A percentile compares a stretch with the other conserved stretches of the same genome.
phyloP scores from a whole-genome alignment of 2,888 invertebrate species.

The Tanytarsus gracilentus region DNA sequence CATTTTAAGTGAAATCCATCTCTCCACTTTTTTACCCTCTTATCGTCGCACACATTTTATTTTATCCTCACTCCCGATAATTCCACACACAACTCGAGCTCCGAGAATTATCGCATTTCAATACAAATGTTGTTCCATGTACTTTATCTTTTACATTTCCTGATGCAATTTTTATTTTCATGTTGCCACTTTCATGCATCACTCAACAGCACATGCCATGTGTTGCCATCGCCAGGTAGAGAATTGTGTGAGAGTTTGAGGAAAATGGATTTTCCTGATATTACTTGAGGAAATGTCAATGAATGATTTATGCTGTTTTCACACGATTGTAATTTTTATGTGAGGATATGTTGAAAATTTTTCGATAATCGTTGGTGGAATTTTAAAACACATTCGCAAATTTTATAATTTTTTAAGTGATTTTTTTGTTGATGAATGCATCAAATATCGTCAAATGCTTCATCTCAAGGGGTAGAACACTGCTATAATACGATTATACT shows the following conservation, averaged over 20 bases:
- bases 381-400: background rate
- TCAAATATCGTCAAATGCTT: no score
- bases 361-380: background rate
- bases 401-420: no score
- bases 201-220: background rate
- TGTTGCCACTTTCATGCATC: background rate
- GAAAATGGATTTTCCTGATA: constrained; percentile 12
- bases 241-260: no score
- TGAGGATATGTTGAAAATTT: background rate
- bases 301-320: constrained; percentile 1
- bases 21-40: background rate
- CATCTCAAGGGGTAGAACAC: no score
- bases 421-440: no score
- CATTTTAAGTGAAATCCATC: constrained; percentile 24
- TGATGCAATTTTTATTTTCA: constrained; percentile 6
- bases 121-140: constrained; percentile 7
- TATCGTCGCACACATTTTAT: background rate
- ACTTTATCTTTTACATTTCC: constrained; percentile 8
- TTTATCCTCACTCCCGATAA: background rate
- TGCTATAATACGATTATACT: no score
- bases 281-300: background rate
- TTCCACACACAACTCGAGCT: background rate
- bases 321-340: background rate
- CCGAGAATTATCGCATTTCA: constrained; percentile 19
- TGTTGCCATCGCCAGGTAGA: background rate